Evolutionary conservation across 2,113 vertebrate genomes (phyloP), one percentile per base, ranked within the genome.

Genomic region (Toxotes jaculatrix): DNA sequence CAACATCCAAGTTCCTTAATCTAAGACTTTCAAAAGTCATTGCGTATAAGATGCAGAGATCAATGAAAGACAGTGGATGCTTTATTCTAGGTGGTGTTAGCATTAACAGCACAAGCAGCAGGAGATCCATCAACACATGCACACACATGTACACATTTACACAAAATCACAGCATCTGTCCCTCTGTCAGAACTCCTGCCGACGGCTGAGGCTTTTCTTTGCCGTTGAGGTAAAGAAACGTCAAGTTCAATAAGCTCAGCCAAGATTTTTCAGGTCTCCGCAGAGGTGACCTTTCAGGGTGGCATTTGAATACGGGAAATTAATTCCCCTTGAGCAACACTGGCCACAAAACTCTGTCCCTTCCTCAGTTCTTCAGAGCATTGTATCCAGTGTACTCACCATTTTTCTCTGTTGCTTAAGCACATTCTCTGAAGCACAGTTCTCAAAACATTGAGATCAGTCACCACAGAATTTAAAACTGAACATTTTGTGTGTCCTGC

Each of bases 281-380:
- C 49, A 67, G 66, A 79, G 32, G 76, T 85, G 87, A 91, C 91
- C 89, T 91, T 92, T 90, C 19, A 12, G 10, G 60, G 5, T 88
- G 88, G 17, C 82, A 90, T 91, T 90, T 91, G 45, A 87, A 66
- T 63, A n/a, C 5, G 6, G 57, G 31, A 61, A 60, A 73, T 74
- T 1, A 67, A 71, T 84, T 73, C 81, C 53, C 72, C 77, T 53
- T 80, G 55, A 86, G 69, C 36, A 71, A 62, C 56, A 68, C 17
- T 19, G 2, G 34, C 49, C 16, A 19, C 36, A 68, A 79, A 77
- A 36, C 56, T 40, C 38, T 8, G 38, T 61, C 66, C 42, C 17
- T 38, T 32, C 16, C 45, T 49, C 70, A 40, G 43, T 27, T 75
- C 60, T 59, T 75, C 32, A 60, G 23, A 74, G 53, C 19, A 7